Evolutionary conservation across 1,140 invertebrate genomes (phyloP).

Genomic region (Sinella curviseta): DNA sequence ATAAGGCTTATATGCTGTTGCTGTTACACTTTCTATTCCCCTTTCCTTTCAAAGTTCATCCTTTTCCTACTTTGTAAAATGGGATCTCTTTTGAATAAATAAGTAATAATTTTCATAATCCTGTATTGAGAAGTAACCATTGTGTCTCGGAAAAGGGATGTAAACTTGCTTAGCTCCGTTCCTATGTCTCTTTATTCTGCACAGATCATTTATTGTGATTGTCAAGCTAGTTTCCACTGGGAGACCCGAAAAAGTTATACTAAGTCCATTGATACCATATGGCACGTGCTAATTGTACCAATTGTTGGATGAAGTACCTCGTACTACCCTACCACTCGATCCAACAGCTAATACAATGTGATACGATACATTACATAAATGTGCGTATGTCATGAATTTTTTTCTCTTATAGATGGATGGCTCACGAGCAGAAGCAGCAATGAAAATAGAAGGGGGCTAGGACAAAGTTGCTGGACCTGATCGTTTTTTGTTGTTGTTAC

Average conservation of each 20-base stretch:
- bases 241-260: too few species aligned
- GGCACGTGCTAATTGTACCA: slow-evolving; percentile 48
- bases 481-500: neutral
- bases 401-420: neutral
- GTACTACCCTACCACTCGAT: neutral
- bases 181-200: neutral
- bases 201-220: neutral
- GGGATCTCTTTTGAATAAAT: neutral
- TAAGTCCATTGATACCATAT: slow-evolving; percentile 47
- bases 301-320: slow-evolving; percentile 39
- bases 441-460: too few species aligned
- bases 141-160: neutral
- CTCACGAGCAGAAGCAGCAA: too few species aligned
- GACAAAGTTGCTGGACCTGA: too few species aligned
- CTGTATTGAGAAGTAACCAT: neutral
- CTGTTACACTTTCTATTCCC: neutral
- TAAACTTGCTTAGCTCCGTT: too few species aligned
- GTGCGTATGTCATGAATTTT: neutral
- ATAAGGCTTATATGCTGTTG: too few species aligned
- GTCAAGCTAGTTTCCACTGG: neutral
- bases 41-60: too few species aligned
- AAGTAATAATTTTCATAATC: slow-evolving; percentile 3
- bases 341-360: slow-evolving; percentile 12
- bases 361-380: slow-evolving; percentile 8
- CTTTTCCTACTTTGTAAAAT: too few species aligned